Evolutionary conservation across 2,888 invertebrate species (phyloP), one percentile per base, ranked within the genome.

Genomic region (Perithous albicinctus): DNA sequence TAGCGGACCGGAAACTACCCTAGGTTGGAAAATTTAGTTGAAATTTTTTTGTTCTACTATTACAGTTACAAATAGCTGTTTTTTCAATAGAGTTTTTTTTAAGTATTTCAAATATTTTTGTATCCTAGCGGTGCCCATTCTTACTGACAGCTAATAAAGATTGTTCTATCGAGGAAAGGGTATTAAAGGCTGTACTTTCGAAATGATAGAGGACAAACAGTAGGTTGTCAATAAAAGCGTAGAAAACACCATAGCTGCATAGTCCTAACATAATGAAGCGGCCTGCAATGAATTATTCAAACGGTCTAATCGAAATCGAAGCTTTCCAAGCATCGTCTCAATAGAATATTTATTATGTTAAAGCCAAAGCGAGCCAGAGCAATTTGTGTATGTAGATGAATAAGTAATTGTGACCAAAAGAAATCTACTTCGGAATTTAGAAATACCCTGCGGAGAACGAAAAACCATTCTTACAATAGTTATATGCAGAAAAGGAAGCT

Each of bases 261-360:
- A 12, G 54, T n/a, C 26, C 54, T 3, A 54, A 54, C 26, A 26
- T 26, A 54, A 54, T 54, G n/a, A 54, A 54, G 23, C 26, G 26
- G 12, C 26, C 26, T 8, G 3, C n/a, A 12, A 54, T 54, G 54
- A 54, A 54, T 54, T 54, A 54, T 54, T 54, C 54, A 54, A 26
- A 54, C 54, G 26, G 26, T 48, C 20, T 56, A 32, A 56, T 56
- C 56, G 6, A 29, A n/a, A 29, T 29, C 32, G 32, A 29, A 32
- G 56, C 56, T 56, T 29, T 56, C 15, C 15, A 15, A n/a, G 56
- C 7, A 15, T 15, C 29, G n/a, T n/a, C n/a, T n/a, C 29, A 15
- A 29, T 29, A n/a, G 29, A 54, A 23, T 56, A 56, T 29, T 15
- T 29, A 29, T 56, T 56, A 4, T 32, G 32, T 32, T 7, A 32